phyloP scores from a whole-genome alignment of 2,797 vertebrate genomes.

The Enteromius paludinosus region DNA sequence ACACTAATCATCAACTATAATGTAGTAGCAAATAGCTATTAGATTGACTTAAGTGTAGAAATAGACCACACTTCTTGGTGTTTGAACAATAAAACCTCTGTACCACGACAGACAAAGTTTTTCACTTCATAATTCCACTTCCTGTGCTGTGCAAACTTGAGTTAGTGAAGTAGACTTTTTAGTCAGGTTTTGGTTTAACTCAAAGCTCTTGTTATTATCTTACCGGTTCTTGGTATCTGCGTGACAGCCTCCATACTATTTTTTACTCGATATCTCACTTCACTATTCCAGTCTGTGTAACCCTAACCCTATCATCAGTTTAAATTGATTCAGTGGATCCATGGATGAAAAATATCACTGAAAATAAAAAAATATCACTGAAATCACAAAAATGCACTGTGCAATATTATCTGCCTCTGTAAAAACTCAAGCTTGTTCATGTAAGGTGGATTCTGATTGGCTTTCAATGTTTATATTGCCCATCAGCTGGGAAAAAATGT shows the following conservation, averaged over 20 bases:
- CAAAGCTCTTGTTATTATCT: neutral
- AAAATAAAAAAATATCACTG: neutral
- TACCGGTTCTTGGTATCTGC: slow-evolving; percentile 12
- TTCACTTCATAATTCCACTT: slow-evolving; percentile 57
- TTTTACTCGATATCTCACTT: neutral
- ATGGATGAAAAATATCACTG: neutral
- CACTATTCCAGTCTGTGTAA: neutral
- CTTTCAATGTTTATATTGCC: neutral
- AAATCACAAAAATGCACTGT: neutral
- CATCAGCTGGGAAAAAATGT: neutral
- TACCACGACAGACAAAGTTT: slow-evolving; percentile 29
- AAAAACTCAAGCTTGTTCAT: neutral
- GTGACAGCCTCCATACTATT: neutral
- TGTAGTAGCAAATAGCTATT: neutral
- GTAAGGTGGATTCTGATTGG: neutral
- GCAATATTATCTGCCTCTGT: neutral
- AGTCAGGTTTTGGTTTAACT: slow-evolving; percentile 3
- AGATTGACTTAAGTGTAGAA: neutral
- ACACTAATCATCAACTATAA: neutral
- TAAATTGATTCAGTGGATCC: neutral
- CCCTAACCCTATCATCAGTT: neutral
- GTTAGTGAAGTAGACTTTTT: slow-evolving; percentile 1
- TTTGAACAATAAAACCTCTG: slow-evolving; percentile 23
- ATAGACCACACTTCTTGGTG: neutral
- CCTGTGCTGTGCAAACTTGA: neutral